These are phyloP conservation scores for Microctonus aethiopoides DNA, from an alignment of 2,888 invertebrate species.

Conservation along the genomic window DNA sequence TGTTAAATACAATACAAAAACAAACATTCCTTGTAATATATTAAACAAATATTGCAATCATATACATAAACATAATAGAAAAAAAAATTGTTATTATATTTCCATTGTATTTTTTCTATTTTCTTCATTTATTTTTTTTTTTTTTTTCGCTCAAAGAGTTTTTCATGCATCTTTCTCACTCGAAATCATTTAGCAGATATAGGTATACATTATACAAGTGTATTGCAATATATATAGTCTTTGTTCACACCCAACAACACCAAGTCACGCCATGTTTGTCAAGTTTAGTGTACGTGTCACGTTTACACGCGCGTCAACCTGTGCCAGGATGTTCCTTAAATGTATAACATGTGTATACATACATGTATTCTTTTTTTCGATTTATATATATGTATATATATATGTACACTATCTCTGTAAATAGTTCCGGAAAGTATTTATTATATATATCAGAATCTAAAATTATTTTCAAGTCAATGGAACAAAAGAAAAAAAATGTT, in stretches of 20 bases:
- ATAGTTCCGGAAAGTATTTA: background rate
- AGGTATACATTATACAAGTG: background rate
- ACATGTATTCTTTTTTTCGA: background rate
- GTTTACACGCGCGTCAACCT: slow-evolving; percentile 50
- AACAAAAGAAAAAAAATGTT: background rate
- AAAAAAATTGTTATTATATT: background rate
- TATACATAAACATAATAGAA: too few relatives aligned
- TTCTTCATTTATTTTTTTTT: slow-evolving; percentile 1
- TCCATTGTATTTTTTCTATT: background rate
- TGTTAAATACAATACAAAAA: slow-evolving; percentile 22
- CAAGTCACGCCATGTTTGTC: slow-evolving; percentile 57
- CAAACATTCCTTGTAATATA: background rate
- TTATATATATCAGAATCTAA: background rate
- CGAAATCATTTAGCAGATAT: background rate
- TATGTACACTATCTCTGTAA: background rate
- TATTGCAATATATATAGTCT: slow-evolving; percentile 31
- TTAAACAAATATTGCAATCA: background rate
- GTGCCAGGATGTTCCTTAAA: slow-evolving; percentile 49
- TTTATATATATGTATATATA: background rate
- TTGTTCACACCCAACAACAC: slow-evolving; percentile 54
- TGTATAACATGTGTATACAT: background rate
- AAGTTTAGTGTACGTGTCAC: slow-evolving; percentile 50
- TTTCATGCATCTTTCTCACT: background rate
- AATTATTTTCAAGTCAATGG: background rate
- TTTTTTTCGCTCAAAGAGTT: background rate